Base-by-base conservation (phyloP, 2,797 vertebrate species). In the Eulemur mongoz region DNA sequence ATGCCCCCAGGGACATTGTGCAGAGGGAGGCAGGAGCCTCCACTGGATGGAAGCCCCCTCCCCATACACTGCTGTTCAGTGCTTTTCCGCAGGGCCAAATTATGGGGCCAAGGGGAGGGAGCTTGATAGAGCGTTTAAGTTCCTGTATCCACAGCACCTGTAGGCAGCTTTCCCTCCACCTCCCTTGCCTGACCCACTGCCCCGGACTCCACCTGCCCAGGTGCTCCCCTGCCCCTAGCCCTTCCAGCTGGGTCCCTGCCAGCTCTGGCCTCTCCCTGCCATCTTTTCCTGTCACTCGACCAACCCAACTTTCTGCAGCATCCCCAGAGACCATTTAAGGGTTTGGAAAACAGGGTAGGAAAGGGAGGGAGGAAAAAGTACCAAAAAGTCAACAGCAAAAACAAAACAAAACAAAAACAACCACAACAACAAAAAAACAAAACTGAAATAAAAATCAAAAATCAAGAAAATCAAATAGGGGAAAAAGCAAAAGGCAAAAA, bases 341-440 rank as follows among this genome's bases (percentile, higher is more conserved):
- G 35, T 54, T 82, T 69, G 63, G 86, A 95, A 91, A 94, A 93
- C 11, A 50, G 67, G 45, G 15, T 50, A 20, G 76, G 86, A 50
- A 76, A 86, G 35, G 82, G 61, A 91, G n/a, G 76, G 48, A 89
- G 80, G 75, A 87, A 88, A 91, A 57, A 87, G 40, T 52, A 69
- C 30, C 80, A 93, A 98, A 98, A 97, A 92, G 79, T 80, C 93
- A 97, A 95, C 59, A 91, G 93, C 88, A 95, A 97, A 97, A 95
- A 85, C 96, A 98, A 98, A 98, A 97, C 43, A 96, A 98, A 98
- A 98, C 97, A 95, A 97, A 91, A 98, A 98, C 96, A 52, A 94
- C 93, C 93, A 97, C 95, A 92, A 98, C 97, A 91, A 97, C 52
- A 97, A 95, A 93, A 98, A 95, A 92, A 13, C 86, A 94, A 35